Evolutionary conservation across 2,113 vertebrate species (phyloP).

Genomic region (Oxygymnocypris stewartii): DNA sequence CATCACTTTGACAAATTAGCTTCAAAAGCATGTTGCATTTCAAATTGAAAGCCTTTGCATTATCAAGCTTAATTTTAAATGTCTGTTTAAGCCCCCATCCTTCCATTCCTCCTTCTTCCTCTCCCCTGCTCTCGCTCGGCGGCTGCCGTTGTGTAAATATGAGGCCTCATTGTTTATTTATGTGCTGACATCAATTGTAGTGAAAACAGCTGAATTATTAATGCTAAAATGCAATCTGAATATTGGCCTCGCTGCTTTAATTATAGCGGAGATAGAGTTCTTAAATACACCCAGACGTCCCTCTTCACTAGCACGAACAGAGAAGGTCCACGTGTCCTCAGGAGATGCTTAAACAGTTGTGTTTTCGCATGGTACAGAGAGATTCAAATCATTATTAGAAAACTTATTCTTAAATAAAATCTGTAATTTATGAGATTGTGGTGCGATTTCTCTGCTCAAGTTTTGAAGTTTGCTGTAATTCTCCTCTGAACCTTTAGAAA

Average conservation of each 20-base stretch:
- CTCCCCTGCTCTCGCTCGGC: conserved; percentile 56
- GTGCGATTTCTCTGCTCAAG: not conserved
- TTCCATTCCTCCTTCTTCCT: conserved; percentile 47
- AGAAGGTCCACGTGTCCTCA: conserved; percentile 39
- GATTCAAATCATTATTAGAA: not conserved
- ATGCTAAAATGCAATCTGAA: conserved; percentile 82
- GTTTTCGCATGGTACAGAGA: conserved; percentile 20
- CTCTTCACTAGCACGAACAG: conserved; percentile 48
- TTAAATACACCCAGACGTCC: conserved; percentile 72
- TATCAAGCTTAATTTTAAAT: conserved; percentile 80
- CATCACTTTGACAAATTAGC: conserved; percentile 78
- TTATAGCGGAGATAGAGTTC: conserved; percentile 76
- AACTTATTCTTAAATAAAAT: not conserved
- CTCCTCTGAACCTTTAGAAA: not conserved
- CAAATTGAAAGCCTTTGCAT: conserved; percentile 79
- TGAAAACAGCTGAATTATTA: conserved; percentile 83
- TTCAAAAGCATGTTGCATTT: conserved; percentile 72
- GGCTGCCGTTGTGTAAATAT: conserved; percentile 71
- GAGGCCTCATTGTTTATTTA: conserved; percentile 82
- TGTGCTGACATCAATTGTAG: conserved; percentile 79
- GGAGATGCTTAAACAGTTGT: conserved; percentile 50
- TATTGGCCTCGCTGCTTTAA: conserved; percentile 79
- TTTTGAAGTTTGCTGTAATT: not conserved
- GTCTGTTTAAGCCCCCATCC: conserved; percentile 75
- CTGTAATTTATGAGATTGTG: not conserved